Base-by-base conservation (phyloP, 2,797 vertebrate genomes). In the Sebastes hubbsi region DNA sequence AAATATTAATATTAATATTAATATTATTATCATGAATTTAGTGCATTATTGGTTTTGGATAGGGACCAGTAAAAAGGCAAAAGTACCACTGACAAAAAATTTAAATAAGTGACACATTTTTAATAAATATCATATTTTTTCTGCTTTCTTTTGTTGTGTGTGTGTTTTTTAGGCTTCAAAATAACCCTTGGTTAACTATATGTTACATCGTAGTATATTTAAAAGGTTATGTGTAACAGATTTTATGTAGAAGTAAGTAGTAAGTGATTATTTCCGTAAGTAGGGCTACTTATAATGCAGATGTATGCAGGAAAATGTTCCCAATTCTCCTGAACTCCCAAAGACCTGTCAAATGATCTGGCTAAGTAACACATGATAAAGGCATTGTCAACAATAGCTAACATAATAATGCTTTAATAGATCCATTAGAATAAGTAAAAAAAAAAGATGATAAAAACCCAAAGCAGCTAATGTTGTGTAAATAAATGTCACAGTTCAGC, bases 51-150 rank as follows among this genome's bases (percentile, higher is more conserved):
- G 10, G 30, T 68, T 68, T 34, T 61, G 22, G 22, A 34, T 36
- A 11, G 22, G 4, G 11, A 61, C 12, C 11, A 60, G 8, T 46
- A 46, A 46, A 46, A 46, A 46, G 16, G 16, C 42, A 46, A 46
- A 46, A 46, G 42, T 46, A 46, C 42, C 42, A 18, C 42, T 46
- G 42, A 46, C 42, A 46, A 46, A 46, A 18, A 18, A 46, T 7
- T 18, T 0, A 30, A 22, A 22, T 60, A 42, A 71, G 1, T 3
- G 0, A 5, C 25, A 36, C 0, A 4, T 0, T 25, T 34, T 62
- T 25, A 2, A 22, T 8, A 58, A 54, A 42, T 58, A 7, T 42
- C 22, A 2, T 10, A 2, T 9, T 56, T 58, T 42, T 56, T n/a
- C 6, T 59, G 4, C 34, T 71, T 42, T 72, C 20, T 66, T 46